Conservation (phyloP, 1,140 invertebrate species). For the Dicyema japonicum region DNA sequence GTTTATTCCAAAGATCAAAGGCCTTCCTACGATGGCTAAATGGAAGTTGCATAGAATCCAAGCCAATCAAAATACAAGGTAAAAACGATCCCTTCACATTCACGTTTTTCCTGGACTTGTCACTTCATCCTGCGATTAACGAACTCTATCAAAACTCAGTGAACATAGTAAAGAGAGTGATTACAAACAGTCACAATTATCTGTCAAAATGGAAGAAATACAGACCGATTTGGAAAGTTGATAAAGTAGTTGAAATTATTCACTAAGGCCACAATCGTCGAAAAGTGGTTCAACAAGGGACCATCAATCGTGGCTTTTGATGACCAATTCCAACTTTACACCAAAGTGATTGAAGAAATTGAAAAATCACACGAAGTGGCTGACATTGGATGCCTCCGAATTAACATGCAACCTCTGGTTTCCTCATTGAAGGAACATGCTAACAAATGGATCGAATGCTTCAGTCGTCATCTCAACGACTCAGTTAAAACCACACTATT, state of each 20-base stretch:
- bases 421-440: slow-evolving; percentile 14
- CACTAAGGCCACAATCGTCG: slow-evolving; percentile 13
- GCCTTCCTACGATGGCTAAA: slow-evolving; percentile 45
- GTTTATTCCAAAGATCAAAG: slow-evolving; percentile 25
- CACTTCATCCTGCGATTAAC: slow-evolving; percentile 29
- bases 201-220: slow-evolving; percentile 39
- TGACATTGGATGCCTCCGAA: slow-evolving; percentile 14
- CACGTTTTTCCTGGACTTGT: slow-evolving; percentile 41
- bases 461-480: slow-evolving; percentile 17
- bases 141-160: slow-evolving; percentile 31
- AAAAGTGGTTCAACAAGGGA: slow-evolving; percentile 35
- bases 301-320: slow-evolving; percentile 39
- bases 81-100: slow-evolving; percentile 25
- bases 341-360: slow-evolving; percentile 35
- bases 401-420: slow-evolving; percentile 12
- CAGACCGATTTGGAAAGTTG: slow-evolving; percentile 39
- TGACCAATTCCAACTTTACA: slow-evolving; percentile 45
- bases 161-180: slow-evolving; percentile 27
- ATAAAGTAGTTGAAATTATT: slow-evolving; percentile 26
- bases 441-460: slow-evolving; percentile 13
- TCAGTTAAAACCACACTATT: slow-evolving; percentile 13
- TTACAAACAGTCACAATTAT: slow-evolving; percentile 29
- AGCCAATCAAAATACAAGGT: slow-evolving; percentile 25
- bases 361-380: slow-evolving; percentile 9
- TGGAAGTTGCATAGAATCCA: slow-evolving; percentile 36